Conservation (phyloP, 2,797 vertebrate genomes). For the Scleropages formosus region DNA sequence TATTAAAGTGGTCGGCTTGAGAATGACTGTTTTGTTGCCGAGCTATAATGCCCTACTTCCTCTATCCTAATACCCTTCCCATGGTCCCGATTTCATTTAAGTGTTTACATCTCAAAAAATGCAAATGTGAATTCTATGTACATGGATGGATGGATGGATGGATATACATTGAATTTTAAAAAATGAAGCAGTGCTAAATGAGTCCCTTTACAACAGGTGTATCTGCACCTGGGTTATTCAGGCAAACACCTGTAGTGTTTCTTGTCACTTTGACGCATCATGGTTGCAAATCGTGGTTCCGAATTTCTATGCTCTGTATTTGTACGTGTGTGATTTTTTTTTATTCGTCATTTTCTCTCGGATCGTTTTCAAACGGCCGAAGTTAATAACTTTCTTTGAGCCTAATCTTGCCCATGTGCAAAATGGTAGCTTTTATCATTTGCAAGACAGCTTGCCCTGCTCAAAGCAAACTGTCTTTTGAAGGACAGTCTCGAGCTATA, state of each 20-base stretch:
- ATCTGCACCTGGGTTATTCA: background rate
- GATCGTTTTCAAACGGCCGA: constrained; percentile 50
- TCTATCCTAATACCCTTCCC: background rate
- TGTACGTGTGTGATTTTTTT: constrained; percentile 40
- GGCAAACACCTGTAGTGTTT: background rate
- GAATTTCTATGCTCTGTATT: constrained; percentile 15
- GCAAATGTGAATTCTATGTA: no score
- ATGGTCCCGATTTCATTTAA: background rate
- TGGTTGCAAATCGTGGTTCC: no score
- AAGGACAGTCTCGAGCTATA: constrained; percentile 47
- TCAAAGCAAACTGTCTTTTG: constrained; percentile 57
- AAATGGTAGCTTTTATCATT: constrained; percentile 74
- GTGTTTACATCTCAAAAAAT: background rate
- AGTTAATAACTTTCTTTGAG: constrained; percentile 75
- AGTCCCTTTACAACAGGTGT: background rate
- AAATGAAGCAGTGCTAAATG: no score
- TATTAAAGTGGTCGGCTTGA: no score
- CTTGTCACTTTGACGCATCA: constrained; percentile 9
- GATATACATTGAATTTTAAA: no score
- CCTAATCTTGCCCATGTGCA: constrained; percentile 71
- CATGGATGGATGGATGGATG: no score
- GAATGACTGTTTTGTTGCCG: background rate
- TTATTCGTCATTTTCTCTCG: background rate
- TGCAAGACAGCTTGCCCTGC: constrained; percentile 65
- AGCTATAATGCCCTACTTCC: background rate